Base-by-base conservation (phyloP, 2,888 invertebrate species). In the Crioceris asparagi region DNA sequence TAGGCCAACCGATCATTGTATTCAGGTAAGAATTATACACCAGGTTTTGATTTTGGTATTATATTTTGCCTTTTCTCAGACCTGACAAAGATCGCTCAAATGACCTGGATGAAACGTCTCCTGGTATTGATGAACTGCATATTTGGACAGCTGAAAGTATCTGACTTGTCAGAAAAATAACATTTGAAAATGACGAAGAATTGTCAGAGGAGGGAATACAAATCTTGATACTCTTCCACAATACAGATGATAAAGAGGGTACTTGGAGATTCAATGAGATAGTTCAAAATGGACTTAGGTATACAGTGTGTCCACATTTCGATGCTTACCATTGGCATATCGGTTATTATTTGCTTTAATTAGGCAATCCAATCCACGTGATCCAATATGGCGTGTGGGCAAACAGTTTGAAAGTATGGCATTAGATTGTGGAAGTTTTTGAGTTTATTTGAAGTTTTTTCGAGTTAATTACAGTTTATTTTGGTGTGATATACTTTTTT, bases 151-250 rank as follows among this genome's bases (percentile, higher is more conserved):
- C 84, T 43, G 85, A 91, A 49, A 90, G 98, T 62, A 86, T 97
- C 25, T 96, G 98, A 0, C 68, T 97, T 10, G 97, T 99, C 0
- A 74, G 98, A 36, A 97, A 98, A 66, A 98, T 99, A 41, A 99
- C 97, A 0, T 99, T 99, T 66, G 96, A 97, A 66, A 99, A 99
- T 71, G 98, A 98, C 2, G 98, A 98, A 67, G 97, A 97, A 65
- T 67, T 97, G 16, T 97, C 97, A 0, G 97, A 97, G 64, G 98
- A 98, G 68, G 97, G 97, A 19, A 66, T 98, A 53, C 98, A 98
- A 4, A 98, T 99, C 71, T 72, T 99, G 23, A 97, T 99, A 50
- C 69, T 99, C 27, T 99, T 99, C 69, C 91, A 98, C 59, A 69
- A 79, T 47, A 83, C 90, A 0, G 83, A 88, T 53, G 83, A 83